Evolutionary conservation across 1,140 invertebrate genomes (phyloP).

Genomic region (Eupristina koningsbergeri): DNA sequence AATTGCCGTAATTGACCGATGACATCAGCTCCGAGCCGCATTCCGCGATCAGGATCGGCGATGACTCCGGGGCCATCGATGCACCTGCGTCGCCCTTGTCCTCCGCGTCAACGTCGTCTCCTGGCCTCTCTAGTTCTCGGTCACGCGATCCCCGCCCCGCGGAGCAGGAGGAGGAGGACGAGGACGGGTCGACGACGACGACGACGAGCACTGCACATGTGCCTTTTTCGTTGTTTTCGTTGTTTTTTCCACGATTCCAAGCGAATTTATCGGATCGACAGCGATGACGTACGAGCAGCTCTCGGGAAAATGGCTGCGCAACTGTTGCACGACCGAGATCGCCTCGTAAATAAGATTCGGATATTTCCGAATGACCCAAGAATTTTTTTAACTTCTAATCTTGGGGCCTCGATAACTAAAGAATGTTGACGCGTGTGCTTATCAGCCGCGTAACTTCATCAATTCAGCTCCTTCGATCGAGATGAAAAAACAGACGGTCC

Average conservation of each 20-base stretch:
- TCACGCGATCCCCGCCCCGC: neutral
- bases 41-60: conserved; percentile 21
- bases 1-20: conserved; percentile 59
- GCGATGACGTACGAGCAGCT: no score
- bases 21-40: neutral
- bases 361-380: neutral
- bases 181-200: no score
- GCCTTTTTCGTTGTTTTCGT: no score
- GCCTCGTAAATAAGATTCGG: neutral
- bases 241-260: neutral
- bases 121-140: neutral
- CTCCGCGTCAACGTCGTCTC: neutral
- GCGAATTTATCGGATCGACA: neutral
- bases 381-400: neutral
- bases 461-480: neutral
- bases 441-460: no score
- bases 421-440: no score
- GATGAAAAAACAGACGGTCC: no score
- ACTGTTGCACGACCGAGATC: neutral
- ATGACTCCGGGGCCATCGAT: neutral
- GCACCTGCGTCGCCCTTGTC: neutral
- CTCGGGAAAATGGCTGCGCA: no score
- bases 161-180: no score
- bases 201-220: neutral
- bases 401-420: no score